phyloP scores from a whole-genome alignment of 2,888 invertebrate species.

The Hypsopygia costalis region DNA sequence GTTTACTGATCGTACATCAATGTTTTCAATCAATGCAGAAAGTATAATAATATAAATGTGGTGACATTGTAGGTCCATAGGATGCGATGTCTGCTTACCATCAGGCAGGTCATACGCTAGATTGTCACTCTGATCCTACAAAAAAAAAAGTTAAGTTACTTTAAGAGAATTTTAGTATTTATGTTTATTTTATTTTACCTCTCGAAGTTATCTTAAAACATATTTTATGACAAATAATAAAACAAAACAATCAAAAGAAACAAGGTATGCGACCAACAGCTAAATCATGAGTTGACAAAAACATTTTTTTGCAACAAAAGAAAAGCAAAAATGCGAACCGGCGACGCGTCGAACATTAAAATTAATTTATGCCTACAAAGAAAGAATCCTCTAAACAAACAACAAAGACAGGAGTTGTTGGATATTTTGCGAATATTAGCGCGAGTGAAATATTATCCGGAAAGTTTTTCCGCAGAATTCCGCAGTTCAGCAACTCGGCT shows the following conservation, averaged over 20 bases:
- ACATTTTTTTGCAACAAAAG: constrained; percentile 26
- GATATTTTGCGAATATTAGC: constrained; percentile 43
- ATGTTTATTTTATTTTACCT: too few relatives aligned
- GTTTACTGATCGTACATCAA: too few relatives aligned
- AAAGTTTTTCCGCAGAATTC: constrained; percentile 53
- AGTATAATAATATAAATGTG: too few relatives aligned
- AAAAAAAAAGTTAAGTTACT: too few relatives aligned
- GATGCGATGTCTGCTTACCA: too few relatives aligned
- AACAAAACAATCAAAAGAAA: neutral
- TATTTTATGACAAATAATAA: neutral
- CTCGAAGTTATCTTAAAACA: too few relatives aligned
- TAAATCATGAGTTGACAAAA: constrained; percentile 37
- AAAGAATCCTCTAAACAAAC: constrained; percentile 56
- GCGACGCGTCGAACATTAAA: constrained; percentile 34
- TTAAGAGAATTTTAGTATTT: too few relatives aligned
- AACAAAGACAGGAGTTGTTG: constrained; percentile 52
- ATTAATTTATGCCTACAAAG: constrained; percentile 54
- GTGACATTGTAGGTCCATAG: too few relatives aligned
- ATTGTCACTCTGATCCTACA: too few relatives aligned
- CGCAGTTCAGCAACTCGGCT: constrained; percentile 39
- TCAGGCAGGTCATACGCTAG: too few relatives aligned
- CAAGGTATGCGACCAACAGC: neutral
- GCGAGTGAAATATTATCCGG: constrained; percentile 60
- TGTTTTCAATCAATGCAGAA: too few relatives aligned
- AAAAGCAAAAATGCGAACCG: constrained; percentile 24